Evolutionary conservation across 2,113 vertebrate genomes (phyloP).

Genomic region (Danionella cerebrum): DNA sequence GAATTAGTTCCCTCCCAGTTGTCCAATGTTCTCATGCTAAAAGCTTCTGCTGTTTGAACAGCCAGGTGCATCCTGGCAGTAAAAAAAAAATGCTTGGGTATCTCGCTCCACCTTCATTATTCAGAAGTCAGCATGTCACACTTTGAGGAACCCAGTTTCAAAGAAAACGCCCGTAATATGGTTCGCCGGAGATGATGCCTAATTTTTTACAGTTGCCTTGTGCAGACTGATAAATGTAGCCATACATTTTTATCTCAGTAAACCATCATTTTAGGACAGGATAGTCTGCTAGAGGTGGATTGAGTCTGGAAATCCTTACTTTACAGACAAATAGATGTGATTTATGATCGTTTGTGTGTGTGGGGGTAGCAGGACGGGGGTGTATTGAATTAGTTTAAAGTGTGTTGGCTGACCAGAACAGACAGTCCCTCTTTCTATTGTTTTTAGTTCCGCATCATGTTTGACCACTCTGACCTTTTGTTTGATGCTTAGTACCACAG

Average conservation of each 20-base stretch:
- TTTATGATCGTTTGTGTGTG: not conserved
- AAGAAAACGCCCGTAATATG: not conserved
- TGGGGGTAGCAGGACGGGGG: not conserved
- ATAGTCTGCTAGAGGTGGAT: not conserved
- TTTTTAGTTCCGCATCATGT: not conserved
- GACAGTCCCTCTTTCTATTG: not conserved
- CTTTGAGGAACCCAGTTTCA: constrained; percentile 4
- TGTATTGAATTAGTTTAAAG: not conserved
- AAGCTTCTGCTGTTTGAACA: constrained; percentile 34
- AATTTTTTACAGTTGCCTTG: not conserved
- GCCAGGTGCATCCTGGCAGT: not conserved
- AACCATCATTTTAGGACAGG: not conserved
- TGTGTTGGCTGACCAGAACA: not conserved
- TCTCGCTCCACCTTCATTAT: constrained; percentile 8
- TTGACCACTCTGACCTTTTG: not conserved
- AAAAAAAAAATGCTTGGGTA: constrained; percentile 6
- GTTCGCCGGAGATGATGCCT: not conserved
- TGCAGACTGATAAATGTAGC: too few species aligned
- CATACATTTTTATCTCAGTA: not conserved
- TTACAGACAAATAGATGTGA: not conserved
- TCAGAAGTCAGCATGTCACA: constrained; percentile 19
- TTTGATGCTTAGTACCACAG: not conserved
- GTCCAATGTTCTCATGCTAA: constrained; percentile 29
- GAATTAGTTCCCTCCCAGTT: constrained; percentile 30
- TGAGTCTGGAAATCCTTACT: not conserved